Conservation (phyloP, 1,140 invertebrate species). For the Artemia franciscana region DNA sequence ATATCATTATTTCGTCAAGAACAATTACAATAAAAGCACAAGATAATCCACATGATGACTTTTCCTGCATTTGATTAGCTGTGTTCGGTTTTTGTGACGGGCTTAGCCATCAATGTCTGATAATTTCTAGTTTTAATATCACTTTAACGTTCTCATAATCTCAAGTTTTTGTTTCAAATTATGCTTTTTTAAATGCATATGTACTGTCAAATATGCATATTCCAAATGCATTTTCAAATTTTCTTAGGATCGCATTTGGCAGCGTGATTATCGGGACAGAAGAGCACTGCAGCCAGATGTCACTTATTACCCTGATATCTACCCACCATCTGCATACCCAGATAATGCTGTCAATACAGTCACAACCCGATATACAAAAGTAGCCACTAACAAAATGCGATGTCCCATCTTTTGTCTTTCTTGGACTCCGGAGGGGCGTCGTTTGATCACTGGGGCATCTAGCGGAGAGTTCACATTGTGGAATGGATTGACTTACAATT, state of each 20-base stretch:
- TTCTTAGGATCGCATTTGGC: conserved; percentile 71
- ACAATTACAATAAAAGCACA: too few species aligned
- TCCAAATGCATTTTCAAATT: too few species aligned
- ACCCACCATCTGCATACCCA: conserved; percentile 64
- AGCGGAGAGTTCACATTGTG: conserved; percentile 98
- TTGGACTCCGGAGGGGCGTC: conserved; percentile 95
- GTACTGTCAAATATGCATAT: too few species aligned
- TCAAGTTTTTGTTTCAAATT: too few species aligned
- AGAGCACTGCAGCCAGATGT: conserved; percentile 70
- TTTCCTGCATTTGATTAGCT: too few species aligned
- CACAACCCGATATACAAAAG: conserved; percentile 39
- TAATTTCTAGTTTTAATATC: too few species aligned
- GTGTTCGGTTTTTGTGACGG: too few species aligned
- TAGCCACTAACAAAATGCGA: conserved; percentile 97
- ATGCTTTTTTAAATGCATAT: too few species aligned
- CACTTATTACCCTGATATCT: conserved; percentile 54
- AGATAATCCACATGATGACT: too few species aligned
- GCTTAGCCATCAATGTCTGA: too few species aligned
- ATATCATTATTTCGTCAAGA: too few species aligned
- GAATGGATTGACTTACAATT: conserved; percentile 99
- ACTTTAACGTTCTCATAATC: too few species aligned
- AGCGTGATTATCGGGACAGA: conserved; percentile 65
- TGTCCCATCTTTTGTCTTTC: conserved; percentile 97
- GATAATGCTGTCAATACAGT: conserved; percentile 94
- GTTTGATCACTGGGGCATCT: conserved; percentile 91